phyloP scores from a whole-genome alignment of 2,113 vertebrate genomes.

The Larimichthys crocea region DNA sequence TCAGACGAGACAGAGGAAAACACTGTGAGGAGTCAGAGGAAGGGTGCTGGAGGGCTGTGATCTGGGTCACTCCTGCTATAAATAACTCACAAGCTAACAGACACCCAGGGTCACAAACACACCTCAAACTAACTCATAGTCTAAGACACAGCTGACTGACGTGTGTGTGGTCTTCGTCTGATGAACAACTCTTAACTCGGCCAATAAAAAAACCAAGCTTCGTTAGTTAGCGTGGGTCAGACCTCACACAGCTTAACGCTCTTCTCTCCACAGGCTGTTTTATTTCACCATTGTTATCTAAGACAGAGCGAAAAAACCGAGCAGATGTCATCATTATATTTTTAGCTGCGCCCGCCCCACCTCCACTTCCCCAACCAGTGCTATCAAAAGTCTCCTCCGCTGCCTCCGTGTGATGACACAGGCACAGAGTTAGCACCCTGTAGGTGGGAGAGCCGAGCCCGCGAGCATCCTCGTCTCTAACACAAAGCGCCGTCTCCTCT shows the following conservation, averaged over 20 bases:
- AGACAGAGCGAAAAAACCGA: slow-evolving; percentile 14
- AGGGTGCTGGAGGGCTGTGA: slow-evolving; percentile 66
- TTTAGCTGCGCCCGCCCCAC: slow-evolving; percentile 23
- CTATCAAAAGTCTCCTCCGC: slow-evolving; percentile 49
- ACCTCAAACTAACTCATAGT: slow-evolving; percentile 54
- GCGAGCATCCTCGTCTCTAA: slow-evolving; percentile 19
- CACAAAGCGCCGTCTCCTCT: not conserved
- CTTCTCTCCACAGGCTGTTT: not conserved
- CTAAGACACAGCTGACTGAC: slow-evolving; percentile 27
- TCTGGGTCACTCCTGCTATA: slow-evolving; percentile 81
- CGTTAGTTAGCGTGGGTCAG: not conserved
- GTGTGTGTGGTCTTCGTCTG: slow-evolving; percentile 42
- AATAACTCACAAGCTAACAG: slow-evolving; percentile 79
- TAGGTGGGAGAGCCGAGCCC: slow-evolving; percentile 51
- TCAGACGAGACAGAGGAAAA: slow-evolving; percentile 37
- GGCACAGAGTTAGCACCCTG: slow-evolving; percentile 29
- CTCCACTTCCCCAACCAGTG: slow-evolving; percentile 19
- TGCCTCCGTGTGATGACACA: slow-evolving; percentile 44
- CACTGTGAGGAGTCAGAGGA: slow-evolving; percentile 36
- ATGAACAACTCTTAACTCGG: not conserved
- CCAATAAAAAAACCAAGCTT: not conserved
- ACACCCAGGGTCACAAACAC: slow-evolving; percentile 73
- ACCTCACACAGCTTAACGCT: slow-evolving; percentile 17
- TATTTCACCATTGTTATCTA: slow-evolving; percentile 7
- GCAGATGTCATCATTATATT: slow-evolving; percentile 40